Conservation (phyloP, 2,888 invertebrate species). For the Polietes domitor region DNA sequence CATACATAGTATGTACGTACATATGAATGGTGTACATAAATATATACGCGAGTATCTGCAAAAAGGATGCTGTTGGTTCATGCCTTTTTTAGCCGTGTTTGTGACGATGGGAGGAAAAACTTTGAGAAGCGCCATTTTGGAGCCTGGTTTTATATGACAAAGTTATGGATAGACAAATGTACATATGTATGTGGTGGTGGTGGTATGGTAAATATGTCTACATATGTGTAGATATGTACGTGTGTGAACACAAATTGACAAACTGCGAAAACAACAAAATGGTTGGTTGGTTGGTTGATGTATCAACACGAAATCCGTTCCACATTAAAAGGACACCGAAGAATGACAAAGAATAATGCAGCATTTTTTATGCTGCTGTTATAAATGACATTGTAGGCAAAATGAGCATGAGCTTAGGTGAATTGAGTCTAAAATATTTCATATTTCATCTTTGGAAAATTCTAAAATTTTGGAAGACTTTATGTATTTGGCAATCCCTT, state of each 20-base stretch:
- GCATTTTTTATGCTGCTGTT: background rate
- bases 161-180: slow-evolving; percentile 17
- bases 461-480: too few relatives aligned
- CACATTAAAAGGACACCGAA: background rate
- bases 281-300: background rate
- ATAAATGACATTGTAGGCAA: too few relatives aligned
- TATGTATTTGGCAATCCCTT: too few relatives aligned
- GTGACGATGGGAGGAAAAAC: background rate
- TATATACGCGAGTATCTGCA: background rate
- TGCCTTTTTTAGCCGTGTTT: background rate
- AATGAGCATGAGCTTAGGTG: too few relatives aligned
- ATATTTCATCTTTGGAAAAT: too few relatives aligned
- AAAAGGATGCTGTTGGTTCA: background rate
- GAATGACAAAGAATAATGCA: too few relatives aligned
- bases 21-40: too few relatives aligned
- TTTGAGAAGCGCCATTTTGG: slow-evolving; percentile 62
- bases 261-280: background rate
- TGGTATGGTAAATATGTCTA: slow-evolving; percentile 12
- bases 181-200: slow-evolving; percentile 2
- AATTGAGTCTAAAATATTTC: too few relatives aligned
- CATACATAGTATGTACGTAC: background rate
- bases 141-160: slow-evolving; percentile 39
- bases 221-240: background rate
- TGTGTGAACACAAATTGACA: background rate
- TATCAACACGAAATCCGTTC: background rate